phyloP scores from a whole-genome alignment of 2,113 vertebrate genomes.

The Silurus glanis region DNA sequence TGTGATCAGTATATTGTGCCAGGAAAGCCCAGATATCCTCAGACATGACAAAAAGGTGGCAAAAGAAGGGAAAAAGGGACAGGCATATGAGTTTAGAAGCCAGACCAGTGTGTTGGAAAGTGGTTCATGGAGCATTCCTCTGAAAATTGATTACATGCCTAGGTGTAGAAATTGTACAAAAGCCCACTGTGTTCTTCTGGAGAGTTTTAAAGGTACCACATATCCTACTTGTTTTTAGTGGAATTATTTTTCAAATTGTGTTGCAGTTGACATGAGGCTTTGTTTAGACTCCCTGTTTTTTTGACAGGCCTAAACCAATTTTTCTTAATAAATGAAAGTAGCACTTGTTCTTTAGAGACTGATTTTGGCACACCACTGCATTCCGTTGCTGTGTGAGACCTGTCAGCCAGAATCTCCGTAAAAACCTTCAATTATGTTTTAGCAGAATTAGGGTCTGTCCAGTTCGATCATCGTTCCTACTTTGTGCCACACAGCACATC shows the following conservation, averaged over 20 bases:
- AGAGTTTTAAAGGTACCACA: conserved; percentile 10
- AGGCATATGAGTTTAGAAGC: conserved; percentile 27
- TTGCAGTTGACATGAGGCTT: conserved; percentile 21
- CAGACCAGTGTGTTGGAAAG: conserved; percentile 37
- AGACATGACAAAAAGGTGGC: not conserved
- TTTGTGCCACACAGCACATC: conserved; percentile 1
- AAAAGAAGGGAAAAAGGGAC: conserved; percentile 3
- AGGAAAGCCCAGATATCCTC: not conserved
- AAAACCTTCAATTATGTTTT: conserved; percentile 39
- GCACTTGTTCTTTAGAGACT: conserved; percentile 12
- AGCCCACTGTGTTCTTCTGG: not conserved
- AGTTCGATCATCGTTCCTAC: conserved; percentile 36
- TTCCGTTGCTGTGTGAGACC: conserved; percentile 18
- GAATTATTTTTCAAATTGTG: conserved; percentile 14
- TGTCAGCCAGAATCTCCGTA: conserved; percentile 27
- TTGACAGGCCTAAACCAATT: conserved; percentile 22
- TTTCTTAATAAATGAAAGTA: conserved; percentile 24
- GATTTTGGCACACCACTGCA: conserved; percentile 32
- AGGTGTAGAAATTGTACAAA: conserved; percentile 5
- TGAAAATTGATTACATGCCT: conserved; percentile 13
- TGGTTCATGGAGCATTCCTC: conserved; percentile 33
- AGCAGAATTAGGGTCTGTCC: conserved; percentile 35
- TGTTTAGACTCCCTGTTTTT: conserved; percentile 21
- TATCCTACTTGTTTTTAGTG: conserved; percentile 15
- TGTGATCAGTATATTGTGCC: conserved; percentile 10